Percentiles rank a stretch among this genome's conserved stretches.
phyloP scores from a whole-genome alignment of 2,113 vertebrate genomes.

The Mirza zaza region DNA sequence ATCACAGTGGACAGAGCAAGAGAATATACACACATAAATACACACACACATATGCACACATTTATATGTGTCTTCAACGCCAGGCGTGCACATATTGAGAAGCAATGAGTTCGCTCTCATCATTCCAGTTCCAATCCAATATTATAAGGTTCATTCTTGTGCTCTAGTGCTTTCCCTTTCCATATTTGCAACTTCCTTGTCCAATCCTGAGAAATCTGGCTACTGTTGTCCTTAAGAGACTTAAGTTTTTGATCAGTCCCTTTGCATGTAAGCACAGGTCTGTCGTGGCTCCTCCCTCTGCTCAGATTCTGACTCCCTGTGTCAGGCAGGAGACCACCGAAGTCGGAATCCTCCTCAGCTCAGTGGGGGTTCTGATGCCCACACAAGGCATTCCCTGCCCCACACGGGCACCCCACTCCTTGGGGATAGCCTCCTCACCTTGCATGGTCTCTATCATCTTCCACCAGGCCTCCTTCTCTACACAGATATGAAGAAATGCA shows the following conservation, averaged over 20 bases:
- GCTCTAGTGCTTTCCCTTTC: neutral
- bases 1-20: neutral
- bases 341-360: neutral
- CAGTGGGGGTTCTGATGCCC: neutral
- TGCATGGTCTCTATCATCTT: neutral
- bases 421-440: neutral
- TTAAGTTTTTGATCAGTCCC: neutral
- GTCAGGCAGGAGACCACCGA: too few species aligned
- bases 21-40: accelerated
- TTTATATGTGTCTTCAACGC: neutral
- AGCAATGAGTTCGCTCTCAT: neutral
- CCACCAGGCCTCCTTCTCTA: neutral
- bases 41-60: too few species aligned
- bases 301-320: neutral
- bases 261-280: neutral
- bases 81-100: neutral
- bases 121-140: neutral
- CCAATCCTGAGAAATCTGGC: neutral
- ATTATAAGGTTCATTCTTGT: neutral
- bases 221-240: neutral
- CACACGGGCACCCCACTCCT: neutral
- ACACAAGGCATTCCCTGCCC: neutral
- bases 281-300: neutral
- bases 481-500: neutral
- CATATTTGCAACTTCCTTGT: neutral